Evolutionary conservation across 2,113 vertebrate genomes (phyloP), one percentile per base, ranked within the genome.

Genomic region (Cinclus mexicanus): DNA sequence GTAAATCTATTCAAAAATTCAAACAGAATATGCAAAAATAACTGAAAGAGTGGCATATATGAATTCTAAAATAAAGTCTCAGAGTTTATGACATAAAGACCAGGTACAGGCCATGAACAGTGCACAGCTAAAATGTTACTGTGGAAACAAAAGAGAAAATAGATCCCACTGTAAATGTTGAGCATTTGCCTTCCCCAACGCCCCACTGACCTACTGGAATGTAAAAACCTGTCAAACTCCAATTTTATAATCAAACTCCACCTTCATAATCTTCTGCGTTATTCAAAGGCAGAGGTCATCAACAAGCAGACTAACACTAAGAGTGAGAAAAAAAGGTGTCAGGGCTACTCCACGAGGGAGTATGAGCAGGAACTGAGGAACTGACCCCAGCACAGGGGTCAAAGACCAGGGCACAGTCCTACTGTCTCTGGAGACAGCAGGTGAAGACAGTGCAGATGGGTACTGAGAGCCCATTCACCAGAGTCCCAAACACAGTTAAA

Each of bases 401-500:
- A 10, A 42, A 12, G 33, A 29, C 23, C 9, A 33, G 21, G 35
- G 28, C 1, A 13, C 33, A 69, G 55, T 61, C 42, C 46, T 39
- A 8, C 11, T 2, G 15, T 28, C 31, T 39, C 60, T 14, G 3
- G 33, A 59, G 6, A 23, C 0, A 0, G 23, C 39, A 88, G 53
- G 5, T 6, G 55, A 35, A 49, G 47, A 68, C 24, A 68, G n/a
- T 5, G 3, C 19, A 63, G 9, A 47, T 0, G 2, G 16, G 29
- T 10, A 53, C 28, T 53, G 50, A 26, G 13, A 61, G 21, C n/a
- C 29, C 60, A 57, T 7, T 17, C 46, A 35, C 11, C 28, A 68
- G 23, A 69, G 69, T 13, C 33, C 5, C 26, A 60, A 15, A 60
- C 2, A 13, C 0, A 0, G 7, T 4, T 9, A 63, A n/a, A 5